Percentiles rank a stretch among this genome's conserved stretches.
Conservation (phyloP, 2,113 vertebrate species). For the Sclerurus mexicanus region DNA sequence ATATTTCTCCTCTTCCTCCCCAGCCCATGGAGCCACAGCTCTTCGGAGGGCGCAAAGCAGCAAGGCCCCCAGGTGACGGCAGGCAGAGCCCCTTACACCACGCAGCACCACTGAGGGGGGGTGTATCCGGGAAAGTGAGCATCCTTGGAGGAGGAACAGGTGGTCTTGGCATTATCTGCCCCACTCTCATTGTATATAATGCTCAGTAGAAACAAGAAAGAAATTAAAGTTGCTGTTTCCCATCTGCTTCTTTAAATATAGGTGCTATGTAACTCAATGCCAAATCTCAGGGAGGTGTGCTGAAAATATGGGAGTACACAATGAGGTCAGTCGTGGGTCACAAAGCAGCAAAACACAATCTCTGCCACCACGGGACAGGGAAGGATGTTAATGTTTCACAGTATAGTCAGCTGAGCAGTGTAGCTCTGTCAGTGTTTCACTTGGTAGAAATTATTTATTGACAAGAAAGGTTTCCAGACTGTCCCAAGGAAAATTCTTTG, state of each 20-base stretch:
- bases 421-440: constrained; percentile 22
- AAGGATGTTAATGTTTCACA: constrained; percentile 32
- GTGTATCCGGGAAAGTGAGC: fast-evolving
- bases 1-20: background rate
- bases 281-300: background rate
- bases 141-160: background rate
- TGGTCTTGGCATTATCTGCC: background rate
- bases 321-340: background rate
- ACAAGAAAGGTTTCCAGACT: background rate
- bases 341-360: background rate
- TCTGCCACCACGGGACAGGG: background rate
- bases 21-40: background rate
- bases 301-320: background rate
- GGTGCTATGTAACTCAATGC: background rate
- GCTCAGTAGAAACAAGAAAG: background rate
- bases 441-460: constrained; percentile 46
- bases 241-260: background rate
- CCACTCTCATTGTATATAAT: background rate
- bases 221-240: background rate
- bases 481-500: background rate
- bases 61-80: background rate
- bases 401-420: background rate
- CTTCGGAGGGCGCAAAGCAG: background rate
- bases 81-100: background rate
- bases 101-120: background rate